phyloP scores from a whole-genome alignment of 2,797 vertebrate genomes.

The Pantherophis alleghaniensis region DNA sequence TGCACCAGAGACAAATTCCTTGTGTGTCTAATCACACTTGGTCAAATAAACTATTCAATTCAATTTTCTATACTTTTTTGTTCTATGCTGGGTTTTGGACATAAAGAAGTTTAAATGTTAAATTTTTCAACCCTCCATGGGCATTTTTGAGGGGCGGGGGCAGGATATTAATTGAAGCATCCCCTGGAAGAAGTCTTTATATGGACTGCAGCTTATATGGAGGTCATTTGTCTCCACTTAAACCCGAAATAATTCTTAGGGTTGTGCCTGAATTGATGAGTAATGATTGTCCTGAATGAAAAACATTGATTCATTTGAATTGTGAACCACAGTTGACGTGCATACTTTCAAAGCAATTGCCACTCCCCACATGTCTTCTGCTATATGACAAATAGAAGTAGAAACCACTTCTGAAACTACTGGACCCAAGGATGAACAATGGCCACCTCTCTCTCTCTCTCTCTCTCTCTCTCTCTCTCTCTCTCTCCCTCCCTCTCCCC shows the following conservation, averaged over 20 bases:
- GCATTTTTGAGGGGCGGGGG: neutral
- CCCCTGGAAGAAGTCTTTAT: neutral
- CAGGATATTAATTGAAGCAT: neutral
- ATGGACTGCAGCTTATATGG: neutral
- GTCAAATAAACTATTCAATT: neutral
- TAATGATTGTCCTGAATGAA: neutral
- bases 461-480: too few relatives aligned
- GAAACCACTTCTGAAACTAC: neutral
- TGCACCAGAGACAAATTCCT: neutral
- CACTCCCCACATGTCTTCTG: neutral
- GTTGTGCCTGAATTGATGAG: neutral
- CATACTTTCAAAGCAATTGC: neutral
- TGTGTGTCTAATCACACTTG: neutral
- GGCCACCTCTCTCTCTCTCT: neutral
- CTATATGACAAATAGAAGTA: neutral
- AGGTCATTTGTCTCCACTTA: neutral
- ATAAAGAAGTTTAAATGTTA: neutral
- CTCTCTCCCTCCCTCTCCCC: accelerated
- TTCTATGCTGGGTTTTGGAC: neutral
- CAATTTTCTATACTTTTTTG: neutral
- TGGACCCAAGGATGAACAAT: neutral
- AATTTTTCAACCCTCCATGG: neutral
- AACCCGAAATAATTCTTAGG: neutral
- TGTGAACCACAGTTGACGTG: neutral
- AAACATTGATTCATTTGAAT: neutral